Conservation (phyloP, 2,797 vertebrate species). For the Botia kubotai region DNA sequence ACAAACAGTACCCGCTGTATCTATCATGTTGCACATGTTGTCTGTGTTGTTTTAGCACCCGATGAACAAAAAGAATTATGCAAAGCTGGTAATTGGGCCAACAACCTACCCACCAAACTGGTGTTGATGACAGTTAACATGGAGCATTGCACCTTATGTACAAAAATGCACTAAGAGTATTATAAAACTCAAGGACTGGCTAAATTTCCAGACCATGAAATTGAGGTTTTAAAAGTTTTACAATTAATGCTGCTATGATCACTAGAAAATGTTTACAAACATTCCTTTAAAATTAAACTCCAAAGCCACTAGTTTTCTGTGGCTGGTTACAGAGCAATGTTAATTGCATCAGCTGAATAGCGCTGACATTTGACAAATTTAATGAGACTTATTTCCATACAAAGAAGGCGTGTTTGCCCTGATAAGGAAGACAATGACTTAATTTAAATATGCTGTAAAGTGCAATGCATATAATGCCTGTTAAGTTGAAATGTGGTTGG, state of each 20-base stretch:
- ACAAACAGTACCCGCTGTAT: not conserved
- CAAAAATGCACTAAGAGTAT: not conserved
- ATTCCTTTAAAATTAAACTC: not conserved
- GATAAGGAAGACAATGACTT: not conserved
- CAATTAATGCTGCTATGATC: not conserved
- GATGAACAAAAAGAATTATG: not conserved
- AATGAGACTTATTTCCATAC: slow-evolving; percentile 16
- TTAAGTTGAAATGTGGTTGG: not conserved
- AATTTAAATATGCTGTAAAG: not conserved
- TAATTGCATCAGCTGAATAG: not conserved
- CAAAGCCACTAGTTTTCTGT: not conserved
- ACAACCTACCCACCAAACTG: not conserved
- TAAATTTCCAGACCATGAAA: not conserved
- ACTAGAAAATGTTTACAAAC: not conserved
- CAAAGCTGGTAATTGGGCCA: slow-evolving; percentile 17
- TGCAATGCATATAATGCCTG: not conserved
- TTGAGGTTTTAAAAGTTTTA: not conserved
- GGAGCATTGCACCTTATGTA: not conserved
- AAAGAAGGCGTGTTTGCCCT: not conserved
- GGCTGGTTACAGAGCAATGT: not conserved
- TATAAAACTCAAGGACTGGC: not conserved
- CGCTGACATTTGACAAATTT: not conserved
- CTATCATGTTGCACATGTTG: not conserved
- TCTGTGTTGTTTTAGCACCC: not conserved
- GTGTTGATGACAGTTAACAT: not conserved